Evolutionary conservation across 2,797 vertebrate genomes (phyloP).

Genomic region (Sylvilagus floridanus): DNA sequence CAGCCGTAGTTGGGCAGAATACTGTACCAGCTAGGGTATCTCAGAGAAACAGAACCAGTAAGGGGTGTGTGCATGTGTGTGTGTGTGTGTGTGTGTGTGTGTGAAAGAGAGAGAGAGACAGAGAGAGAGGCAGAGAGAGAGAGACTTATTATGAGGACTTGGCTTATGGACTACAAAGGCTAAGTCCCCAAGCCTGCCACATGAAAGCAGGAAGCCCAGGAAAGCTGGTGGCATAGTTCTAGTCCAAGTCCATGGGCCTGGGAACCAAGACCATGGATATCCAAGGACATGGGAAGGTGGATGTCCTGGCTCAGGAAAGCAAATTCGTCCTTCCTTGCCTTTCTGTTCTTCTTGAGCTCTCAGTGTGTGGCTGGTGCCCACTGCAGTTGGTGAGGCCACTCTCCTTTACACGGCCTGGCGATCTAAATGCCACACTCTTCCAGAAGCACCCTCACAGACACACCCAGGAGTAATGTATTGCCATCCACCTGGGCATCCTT

Average conservation of each 20-base stretch:
- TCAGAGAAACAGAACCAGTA: background rate
- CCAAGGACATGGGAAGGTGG: background rate
- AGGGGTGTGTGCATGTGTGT: too few relatives aligned
- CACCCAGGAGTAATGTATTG: background rate
- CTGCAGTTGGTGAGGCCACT: background rate
- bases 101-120: background rate
- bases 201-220: background rate
- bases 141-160: background rate
- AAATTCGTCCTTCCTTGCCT: background rate
- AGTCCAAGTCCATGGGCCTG: background rate
- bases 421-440: background rate
- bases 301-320: background rate
- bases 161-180: background rate
- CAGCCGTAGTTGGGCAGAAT: background rate
- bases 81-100: too few relatives aligned
- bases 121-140: too few relatives aligned
- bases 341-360: background rate
- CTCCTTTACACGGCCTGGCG: background rate
- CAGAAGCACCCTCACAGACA: background rate
- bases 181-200: background rate
- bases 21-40: background rate
- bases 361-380: background rate
- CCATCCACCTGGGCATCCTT: background rate
- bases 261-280: background rate
- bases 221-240: background rate